These are phyloP conservation scores for Meles meles DNA, from an alignment of 2,113 vertebrate species.

Conservation along the genomic window DNA sequence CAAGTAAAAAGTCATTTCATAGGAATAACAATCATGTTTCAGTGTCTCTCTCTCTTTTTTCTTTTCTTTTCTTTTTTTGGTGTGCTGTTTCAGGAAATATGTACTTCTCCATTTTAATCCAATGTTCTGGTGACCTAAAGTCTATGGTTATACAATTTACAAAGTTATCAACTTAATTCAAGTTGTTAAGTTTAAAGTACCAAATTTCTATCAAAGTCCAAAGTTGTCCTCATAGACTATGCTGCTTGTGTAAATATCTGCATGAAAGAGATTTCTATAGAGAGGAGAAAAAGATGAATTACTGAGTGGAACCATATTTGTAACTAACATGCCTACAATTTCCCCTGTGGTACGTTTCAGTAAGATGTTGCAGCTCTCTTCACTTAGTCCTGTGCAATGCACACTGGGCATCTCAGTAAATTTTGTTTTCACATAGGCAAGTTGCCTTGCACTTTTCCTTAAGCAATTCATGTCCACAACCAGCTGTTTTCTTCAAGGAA, in stretches of 20 bases:
- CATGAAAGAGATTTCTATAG: neutral
- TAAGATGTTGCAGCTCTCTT: neutral
- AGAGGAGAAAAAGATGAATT: neutral
- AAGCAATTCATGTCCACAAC: constrained; percentile 49
- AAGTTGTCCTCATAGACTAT: neutral
- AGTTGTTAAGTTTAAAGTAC: neutral
- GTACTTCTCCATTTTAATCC: neutral
- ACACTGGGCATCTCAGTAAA: neutral
- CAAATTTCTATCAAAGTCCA: neutral
- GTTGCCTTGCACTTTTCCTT: constrained; percentile 66
- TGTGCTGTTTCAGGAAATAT: neutral
- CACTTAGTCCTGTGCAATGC: no score
- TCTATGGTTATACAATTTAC: neutral
- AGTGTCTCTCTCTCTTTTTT: neutral
- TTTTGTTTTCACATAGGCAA: constrained; percentile 61
- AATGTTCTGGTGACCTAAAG: neutral
- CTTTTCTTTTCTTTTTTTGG: neutral
- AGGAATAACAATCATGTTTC: neutral
- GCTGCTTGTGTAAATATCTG: neutral
- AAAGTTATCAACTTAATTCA: neutral
- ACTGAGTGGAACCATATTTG: neutral
- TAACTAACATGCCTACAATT: neutral
- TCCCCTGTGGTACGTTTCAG: neutral
- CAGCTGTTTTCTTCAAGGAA: neutral
- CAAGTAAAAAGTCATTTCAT: neutral